phyloP scores from a whole-genome alignment of 2,888 invertebrate species.

The Leptura quadrifasciata region DNA sequence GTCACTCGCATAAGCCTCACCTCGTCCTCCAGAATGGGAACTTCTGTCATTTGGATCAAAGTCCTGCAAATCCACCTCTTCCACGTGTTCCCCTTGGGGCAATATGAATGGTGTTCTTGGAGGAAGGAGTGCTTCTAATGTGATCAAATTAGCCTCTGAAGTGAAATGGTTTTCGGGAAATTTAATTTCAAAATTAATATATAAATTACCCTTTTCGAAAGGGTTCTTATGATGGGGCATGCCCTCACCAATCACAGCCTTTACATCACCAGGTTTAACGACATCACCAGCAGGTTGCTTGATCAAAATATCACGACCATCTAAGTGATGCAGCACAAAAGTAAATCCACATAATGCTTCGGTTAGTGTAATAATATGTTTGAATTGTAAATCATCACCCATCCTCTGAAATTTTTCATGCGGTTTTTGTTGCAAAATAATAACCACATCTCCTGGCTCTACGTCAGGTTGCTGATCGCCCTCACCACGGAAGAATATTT shows the following conservation, averaged over 20 bases:
- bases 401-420: slow-evolving; percentile 88
- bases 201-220: slow-evolving; percentile 90
- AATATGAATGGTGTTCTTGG: slow-evolving; percentile 81
- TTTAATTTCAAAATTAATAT: slow-evolving; percentile 89
- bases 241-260: slow-evolving; percentile 88
- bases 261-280: slow-evolving; percentile 87
- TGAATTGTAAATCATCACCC: slow-evolving; percentile 84
- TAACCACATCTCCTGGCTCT: slow-evolving; percentile 92
- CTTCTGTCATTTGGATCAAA: slow-evolving; percentile 80
- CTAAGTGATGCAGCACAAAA: slow-evolving; percentile 90
- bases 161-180: slow-evolving; percentile 91
- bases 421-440: slow-evolving; percentile 87
- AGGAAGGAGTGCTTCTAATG: slow-evolving; percentile 86
- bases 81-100: slow-evolving; percentile 88
- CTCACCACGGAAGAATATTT: slow-evolving; percentile 90
- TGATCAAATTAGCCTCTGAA: slow-evolving; percentile 79
- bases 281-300: slow-evolving; percentile 87
- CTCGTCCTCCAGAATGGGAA: slow-evolving; percentile 73
- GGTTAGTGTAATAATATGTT: slow-evolving; percentile 85
- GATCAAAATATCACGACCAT: slow-evolving; percentile 89
- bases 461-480: slow-evolving; percentile 93
- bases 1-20: slow-evolving; percentile 85
- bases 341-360: slow-evolving; percentile 95
- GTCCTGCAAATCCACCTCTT: slow-evolving; percentile 89
- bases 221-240: slow-evolving; percentile 93